Evolutionary conservation across 1,140 invertebrate species (phyloP).

Genomic region (Eulimnadia texana): DNA sequence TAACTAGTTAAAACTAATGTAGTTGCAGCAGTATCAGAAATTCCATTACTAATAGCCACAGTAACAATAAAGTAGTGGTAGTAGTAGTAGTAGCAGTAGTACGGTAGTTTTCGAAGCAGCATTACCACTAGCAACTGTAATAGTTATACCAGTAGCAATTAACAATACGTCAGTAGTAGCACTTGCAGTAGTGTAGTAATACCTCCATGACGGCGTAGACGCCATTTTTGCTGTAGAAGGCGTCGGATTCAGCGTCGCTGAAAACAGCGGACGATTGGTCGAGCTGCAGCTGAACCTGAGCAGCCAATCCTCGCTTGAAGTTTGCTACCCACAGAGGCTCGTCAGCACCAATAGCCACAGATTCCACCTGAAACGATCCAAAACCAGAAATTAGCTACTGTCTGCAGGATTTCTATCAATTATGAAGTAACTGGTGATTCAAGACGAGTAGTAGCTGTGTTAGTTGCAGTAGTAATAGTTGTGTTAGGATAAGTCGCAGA

Average conservation of each 20-base stretch:
- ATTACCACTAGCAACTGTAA: no score
- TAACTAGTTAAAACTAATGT: no score
- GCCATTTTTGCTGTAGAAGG: conserved; percentile 7
- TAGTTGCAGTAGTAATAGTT: no score
- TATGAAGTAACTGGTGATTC: not conserved
- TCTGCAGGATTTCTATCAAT: not conserved
- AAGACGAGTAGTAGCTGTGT: not conserved
- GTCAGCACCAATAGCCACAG: conserved; percentile 8
- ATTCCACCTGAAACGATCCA: conserved; percentile 4
- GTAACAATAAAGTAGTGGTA: no score
- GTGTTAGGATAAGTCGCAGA: no score
- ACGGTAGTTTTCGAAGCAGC: no score
- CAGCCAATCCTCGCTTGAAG: conserved; percentile 13
- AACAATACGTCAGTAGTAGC: no score
- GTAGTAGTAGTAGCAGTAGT: no score
- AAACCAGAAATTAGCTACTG: not conserved
- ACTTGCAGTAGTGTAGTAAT: not conserved
- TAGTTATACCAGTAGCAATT: no score
- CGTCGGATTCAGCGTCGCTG: conserved; percentile 1
- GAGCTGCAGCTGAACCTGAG: conserved; percentile 15
- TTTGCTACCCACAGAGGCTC: conserved; percentile 16
- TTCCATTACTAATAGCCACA: no score
- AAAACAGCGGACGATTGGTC: conserved; percentile 10
- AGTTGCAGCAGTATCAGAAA: no score
- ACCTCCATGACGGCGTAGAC: conserved; percentile 15